phyloP scores from a whole-genome alignment of 2,888 invertebrate species.

The Ormyrus thymus region DNA sequence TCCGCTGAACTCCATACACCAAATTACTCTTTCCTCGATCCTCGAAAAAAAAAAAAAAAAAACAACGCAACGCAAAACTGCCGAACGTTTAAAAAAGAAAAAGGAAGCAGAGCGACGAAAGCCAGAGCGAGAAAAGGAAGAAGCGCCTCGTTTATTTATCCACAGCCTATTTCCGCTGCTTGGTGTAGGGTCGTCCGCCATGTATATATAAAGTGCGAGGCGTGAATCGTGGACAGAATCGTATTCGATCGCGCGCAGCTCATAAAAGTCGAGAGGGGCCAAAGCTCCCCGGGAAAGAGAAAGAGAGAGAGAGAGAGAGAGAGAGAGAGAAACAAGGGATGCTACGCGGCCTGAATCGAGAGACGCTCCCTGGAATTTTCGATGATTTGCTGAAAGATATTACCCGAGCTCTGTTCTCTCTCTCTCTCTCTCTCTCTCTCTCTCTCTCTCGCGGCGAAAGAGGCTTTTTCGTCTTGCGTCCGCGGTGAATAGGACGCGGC shows the following conservation, averaged over 20 bases:
- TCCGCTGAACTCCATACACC: not conserved
- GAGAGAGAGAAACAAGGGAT: not conserved
- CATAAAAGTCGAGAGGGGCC: slow-evolving; percentile 21
- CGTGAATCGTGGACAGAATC: slow-evolving; percentile 24
- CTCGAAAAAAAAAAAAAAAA: not conserved
- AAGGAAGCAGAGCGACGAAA: not conserved
- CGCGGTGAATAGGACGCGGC: too few species aligned
- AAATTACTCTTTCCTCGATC: slow-evolving; percentile 7
- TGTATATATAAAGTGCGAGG: not conserved
- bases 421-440: not conserved
- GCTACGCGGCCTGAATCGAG: not conserved
- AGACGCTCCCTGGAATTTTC: not conserved
- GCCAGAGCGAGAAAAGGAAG: too few species aligned
- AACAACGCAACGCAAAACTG: not conserved
- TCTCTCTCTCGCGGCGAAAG: not conserved
- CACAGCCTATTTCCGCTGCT: slow-evolving; percentile 41
- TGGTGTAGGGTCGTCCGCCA: not conserved
- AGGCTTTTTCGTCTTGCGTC: too few species aligned
- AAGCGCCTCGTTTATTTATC: slow-evolving; percentile 43
- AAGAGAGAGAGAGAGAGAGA: not conserved
- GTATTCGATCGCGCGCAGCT: slow-evolving; percentile 31
- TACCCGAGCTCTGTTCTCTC: not conserved
- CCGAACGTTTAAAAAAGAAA: slow-evolving; percentile 7
- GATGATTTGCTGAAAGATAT: slow-evolving; percentile 5
- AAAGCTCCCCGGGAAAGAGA: not conserved